A percentile compares a stretch with the other conserved stretches of the same genome.
phyloP scores from a whole-genome alignment of 1,140 invertebrate genomes.

The Zaprionus gabonicus region DNA sequence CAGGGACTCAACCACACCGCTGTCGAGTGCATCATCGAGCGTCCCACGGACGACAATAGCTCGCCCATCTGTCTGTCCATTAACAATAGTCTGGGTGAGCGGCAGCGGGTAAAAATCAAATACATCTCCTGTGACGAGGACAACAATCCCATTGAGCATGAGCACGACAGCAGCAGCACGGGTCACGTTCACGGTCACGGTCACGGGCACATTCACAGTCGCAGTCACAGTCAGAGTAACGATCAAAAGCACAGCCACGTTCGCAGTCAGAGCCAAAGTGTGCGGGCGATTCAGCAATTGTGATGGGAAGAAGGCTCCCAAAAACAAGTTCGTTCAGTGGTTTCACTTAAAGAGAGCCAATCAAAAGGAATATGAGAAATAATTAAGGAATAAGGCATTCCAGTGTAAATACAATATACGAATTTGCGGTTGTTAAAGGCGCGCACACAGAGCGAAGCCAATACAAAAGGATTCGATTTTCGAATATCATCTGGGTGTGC shows the following conservation, averaged over 20 bases:
- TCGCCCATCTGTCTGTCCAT: slow-evolving; percentile 76
- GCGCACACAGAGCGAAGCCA: not conserved
- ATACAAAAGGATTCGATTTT: not conserved
- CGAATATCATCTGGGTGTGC: not conserved
- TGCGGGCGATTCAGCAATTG: slow-evolving; percentile 20
- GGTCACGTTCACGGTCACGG: slow-evolving; percentile 11
- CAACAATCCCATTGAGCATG: slow-evolving; percentile 77
- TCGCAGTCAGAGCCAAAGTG: not conserved
- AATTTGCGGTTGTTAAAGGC: slow-evolving; percentile 64
- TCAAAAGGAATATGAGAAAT: not conserved
- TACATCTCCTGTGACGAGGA: slow-evolving; percentile 83
- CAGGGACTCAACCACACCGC: slow-evolving; percentile 35
- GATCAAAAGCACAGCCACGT: not conserved
- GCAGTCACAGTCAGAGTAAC: slow-evolving; percentile 3
- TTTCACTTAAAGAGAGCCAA: slow-evolving; percentile 24
- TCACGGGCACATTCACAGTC: slow-evolving; percentile 1
- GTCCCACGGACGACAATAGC: slow-evolving; percentile 55
- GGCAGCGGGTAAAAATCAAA: slow-evolving; percentile 75
- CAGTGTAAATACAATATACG: slow-evolving; percentile 41
- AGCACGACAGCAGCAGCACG: not conserved
- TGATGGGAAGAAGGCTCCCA: slow-evolving; percentile 17
- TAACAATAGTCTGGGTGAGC: slow-evolving; percentile 64
- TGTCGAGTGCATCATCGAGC: slow-evolving; percentile 69
- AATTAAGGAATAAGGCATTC: not conserved
- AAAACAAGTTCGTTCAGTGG: slow-evolving; percentile 12